Evolutionary conservation across 64 coral and sea anemone species (phyloP), one percentile per base, ranked within the genome.

Genomic region (Stichodactyla helianthus): DNA sequence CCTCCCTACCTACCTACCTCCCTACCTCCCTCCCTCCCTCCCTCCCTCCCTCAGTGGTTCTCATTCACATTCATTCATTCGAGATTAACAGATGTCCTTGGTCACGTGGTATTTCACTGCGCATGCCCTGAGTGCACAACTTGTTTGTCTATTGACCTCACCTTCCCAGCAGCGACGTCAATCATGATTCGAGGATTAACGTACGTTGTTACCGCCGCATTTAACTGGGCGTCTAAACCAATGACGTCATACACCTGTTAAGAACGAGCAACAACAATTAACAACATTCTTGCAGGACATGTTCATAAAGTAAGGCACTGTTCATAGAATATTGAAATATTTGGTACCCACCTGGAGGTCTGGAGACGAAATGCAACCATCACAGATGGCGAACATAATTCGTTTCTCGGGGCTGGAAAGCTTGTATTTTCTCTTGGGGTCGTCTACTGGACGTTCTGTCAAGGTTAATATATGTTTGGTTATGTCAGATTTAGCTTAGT

Each of bases 331-430:
- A 15, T 0, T 11, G 55, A 15, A 79, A 13, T 74, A 54, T 23
- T 53, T 12, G 6, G 27, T 56, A 23, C 57, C 79, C 83, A 99
- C 96, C 96, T 99, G 96, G 56, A 99, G 90, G 57, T 70, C 55
- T n/a, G 96, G 96, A 1, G 96, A 92, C 14, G 96, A 91, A 60
- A 99, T 53, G 62, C 74, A 90, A 16, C 96, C 96, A 82, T 95
- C 96, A 62, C 96, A 90, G 55, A 99, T 82, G 27, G 88, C 96
- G 91, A 95, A 99, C 15, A 94, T 53, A 16, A 93, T 20, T 65
- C 96, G 89, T 62, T 74, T 87, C 18, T 99, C 96, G 83, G 59
- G 68, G 17, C 53, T 64, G 26, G 31, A 79, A 23, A 91, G 90
- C 74, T 82, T 92, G 85, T 95, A 99, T 6, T 79, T 91, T 17